Percentiles rank a stretch among this genome's conserved stretches.
Conservation (phyloP, 2,113 vertebrate species). For the Nanorana parkeri region DNA sequence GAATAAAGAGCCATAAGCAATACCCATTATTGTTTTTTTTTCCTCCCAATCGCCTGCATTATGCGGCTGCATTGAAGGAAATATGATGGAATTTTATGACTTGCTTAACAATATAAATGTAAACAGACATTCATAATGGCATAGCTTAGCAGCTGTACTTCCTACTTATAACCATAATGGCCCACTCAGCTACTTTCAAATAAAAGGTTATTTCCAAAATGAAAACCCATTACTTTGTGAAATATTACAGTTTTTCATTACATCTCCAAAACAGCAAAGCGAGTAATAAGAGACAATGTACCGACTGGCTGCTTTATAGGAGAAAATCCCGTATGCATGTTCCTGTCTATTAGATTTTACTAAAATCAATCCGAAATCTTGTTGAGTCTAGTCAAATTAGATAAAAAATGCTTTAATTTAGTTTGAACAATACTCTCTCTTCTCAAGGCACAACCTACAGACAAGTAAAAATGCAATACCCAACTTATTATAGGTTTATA, state of each 20-base stretch:
- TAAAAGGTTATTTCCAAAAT: slow-evolving; percentile 61
- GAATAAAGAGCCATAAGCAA: slow-evolving; percentile 38
- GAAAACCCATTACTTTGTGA: slow-evolving; percentile 56
- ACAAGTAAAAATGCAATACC: slow-evolving; percentile 66
- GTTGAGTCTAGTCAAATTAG: slow-evolving; percentile 74
- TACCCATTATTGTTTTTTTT: slow-evolving; percentile 10
- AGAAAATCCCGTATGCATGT: slow-evolving; percentile 59
- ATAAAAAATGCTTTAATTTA: slow-evolving; percentile 78
- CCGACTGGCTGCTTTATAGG: slow-evolving; percentile 68
- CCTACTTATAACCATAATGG: slow-evolving; percentile 41
- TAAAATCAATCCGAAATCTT: slow-evolving; percentile 75
- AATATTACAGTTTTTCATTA: slow-evolving; percentile 72
- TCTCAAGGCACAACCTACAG: slow-evolving; percentile 67
- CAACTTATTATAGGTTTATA: slow-evolving; percentile 66
- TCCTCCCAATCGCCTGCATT: slow-evolving; percentile 30
- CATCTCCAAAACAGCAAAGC: slow-evolving; percentile 66
- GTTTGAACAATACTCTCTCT: slow-evolving; percentile 68
- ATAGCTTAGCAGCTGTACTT: slow-evolving; percentile 56
- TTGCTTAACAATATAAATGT: slow-evolving; percentile 57
- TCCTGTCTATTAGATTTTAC: slow-evolving; percentile 68
- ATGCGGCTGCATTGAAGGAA: slow-evolving; percentile 32
- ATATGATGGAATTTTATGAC: slow-evolving; percentile 37
- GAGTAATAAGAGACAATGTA: slow-evolving; percentile 63
- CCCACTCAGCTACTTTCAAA: slow-evolving; percentile 59
- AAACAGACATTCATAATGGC: slow-evolving; percentile 52